A percentile compares a stretch with the other conserved stretches of the same genome.
Evolutionary conservation across 2,113 vertebrate genomes (phyloP).

Genomic region (Rousettus leschenaultii): DNA sequence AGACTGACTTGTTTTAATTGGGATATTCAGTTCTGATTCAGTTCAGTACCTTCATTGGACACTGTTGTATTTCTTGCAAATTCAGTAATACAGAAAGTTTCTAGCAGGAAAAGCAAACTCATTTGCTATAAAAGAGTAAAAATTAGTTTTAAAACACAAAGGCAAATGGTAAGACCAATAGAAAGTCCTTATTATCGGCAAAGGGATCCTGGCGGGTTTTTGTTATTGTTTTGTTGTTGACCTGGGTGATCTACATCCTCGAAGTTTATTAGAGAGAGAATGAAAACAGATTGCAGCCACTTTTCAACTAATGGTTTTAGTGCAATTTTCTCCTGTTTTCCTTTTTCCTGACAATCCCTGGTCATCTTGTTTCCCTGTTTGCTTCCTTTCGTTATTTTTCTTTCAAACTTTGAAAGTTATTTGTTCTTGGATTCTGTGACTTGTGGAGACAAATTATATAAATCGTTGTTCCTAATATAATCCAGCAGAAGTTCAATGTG

Average conservation of each 20-base stretch:
- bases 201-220: neutral
- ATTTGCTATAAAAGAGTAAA: neutral
- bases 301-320: neutral
- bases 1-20: neutral
- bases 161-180: neutral
- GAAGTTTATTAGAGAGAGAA: neutral
- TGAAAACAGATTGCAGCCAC: neutral
- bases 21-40: neutral
- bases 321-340: neutral
- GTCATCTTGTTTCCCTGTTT: neutral
- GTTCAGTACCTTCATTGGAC: neutral
- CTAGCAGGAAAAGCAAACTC: neutral
- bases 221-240: neutral
- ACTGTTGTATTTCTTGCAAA: neutral
- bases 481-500: neutral
- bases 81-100: neutral
- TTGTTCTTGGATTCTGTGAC: constrained; percentile 37
- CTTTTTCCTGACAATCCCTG: neutral
- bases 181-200: neutral
- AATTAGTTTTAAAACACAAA: neutral
- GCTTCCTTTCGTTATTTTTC: neutral
- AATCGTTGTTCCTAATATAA: constrained; percentile 13
- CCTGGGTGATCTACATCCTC: neutral
- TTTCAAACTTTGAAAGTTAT: constrained; percentile 25
- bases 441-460: constrained; percentile 16